Evolutionary conservation across 2,888 invertebrate genomes (phyloP).

Genomic region (Metallyticus violacea): DNA sequence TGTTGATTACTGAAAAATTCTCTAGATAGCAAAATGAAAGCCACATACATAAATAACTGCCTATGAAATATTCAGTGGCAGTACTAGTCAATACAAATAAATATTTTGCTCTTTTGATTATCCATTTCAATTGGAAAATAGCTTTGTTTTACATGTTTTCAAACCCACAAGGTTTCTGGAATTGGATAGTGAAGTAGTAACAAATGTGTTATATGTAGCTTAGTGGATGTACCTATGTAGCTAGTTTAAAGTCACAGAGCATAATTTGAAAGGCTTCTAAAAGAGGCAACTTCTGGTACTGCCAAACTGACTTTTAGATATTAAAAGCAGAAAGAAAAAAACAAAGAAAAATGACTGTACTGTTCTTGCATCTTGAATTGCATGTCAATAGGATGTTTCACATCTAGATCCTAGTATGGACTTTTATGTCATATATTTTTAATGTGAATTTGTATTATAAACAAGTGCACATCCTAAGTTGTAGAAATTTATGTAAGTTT

Average conservation of each 20-base stretch:
- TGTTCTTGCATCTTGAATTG: slow-evolving; percentile 24
- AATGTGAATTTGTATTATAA: not conserved
- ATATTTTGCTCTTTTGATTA: not conserved
- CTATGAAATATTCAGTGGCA: not conserved
- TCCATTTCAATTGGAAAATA: not conserved
- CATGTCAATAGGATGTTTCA: slow-evolving; percentile 22
- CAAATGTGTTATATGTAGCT: slow-evolving; percentile 12
- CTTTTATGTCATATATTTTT: not conserved
- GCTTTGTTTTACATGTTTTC: not conserved
- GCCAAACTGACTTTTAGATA: not conserved
- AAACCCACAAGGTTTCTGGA: not conserved
- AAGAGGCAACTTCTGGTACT: too few species aligned
- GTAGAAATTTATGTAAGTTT: not conserved
- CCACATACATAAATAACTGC: not conserved
- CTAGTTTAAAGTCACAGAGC: slow-evolving; percentile 31
- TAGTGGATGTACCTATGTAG: slow-evolving; percentile 19
- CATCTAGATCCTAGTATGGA: slow-evolving; percentile 11
- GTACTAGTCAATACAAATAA: not conserved
- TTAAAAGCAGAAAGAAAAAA: not conserved
- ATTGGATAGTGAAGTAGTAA: not conserved
- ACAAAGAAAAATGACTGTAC: not conserved
- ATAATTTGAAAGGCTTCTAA: not conserved
- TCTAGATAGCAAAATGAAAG: not conserved
- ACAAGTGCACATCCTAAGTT: not conserved
- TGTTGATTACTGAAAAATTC: not conserved